A percentile compares a stretch with the other conserved stretches of the same genome.
Evolutionary conservation across 2,113 vertebrate species (phyloP).

Genomic region (Rhabdornis inornatus): DNA sequence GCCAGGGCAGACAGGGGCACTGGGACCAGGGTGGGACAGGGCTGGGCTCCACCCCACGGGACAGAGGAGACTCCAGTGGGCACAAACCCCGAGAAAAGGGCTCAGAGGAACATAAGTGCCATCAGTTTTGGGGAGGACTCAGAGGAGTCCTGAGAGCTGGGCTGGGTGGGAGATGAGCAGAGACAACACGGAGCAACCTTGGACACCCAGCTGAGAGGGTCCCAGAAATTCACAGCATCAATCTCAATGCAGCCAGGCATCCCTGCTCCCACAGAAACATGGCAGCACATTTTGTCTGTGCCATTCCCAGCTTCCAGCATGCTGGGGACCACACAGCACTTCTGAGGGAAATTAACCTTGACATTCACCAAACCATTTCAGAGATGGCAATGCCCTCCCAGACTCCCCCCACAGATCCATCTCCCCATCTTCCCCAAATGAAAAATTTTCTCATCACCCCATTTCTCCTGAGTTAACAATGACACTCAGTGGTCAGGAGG

Average conservation of each 20-base stretch:
- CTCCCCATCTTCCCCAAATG: not conserved
- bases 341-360: not conserved
- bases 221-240: not conserved
- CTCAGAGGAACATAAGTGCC: not conserved
- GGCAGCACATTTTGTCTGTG: fast-evolving
- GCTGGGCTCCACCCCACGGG: not conserved
- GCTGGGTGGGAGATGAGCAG: not conserved
- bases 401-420: not conserved
- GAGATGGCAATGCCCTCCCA: not conserved
- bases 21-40: too few relatives aligned
- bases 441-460: not conserved
- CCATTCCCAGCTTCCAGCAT: not conserved
- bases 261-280: not conserved
- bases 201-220: not conserved
- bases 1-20: fast-evolving
- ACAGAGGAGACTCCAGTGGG: not conserved
- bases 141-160: not conserved
- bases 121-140: not conserved
- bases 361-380: not conserved
- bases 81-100: not conserved
- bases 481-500: conserved; percentile 63
- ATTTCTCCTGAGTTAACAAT: conserved; percentile 59
- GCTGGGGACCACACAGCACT: not conserved
- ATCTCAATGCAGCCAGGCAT: not conserved
- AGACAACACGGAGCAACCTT: fast-evolving